Conservation (phyloP, 37 sponge, comb jelly and placozoan species). For the Diacarnus erythraeanus region DNA sequence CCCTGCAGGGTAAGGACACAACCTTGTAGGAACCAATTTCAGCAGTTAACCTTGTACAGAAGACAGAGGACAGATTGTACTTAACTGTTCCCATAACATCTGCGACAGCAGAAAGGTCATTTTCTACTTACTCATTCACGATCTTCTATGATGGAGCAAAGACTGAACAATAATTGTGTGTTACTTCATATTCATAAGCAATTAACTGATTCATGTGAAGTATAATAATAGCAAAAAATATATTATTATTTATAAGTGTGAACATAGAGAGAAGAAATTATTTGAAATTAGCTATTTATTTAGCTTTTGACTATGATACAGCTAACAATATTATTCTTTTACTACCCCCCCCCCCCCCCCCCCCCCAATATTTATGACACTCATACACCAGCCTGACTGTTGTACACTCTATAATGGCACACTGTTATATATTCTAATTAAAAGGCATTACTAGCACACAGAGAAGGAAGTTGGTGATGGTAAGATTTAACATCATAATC, state of each 20-base stretch:
- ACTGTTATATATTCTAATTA: too few relatives aligned
- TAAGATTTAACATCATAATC: background rate
- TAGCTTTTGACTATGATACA: background rate
- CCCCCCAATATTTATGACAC: too few relatives aligned
- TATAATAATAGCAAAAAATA: background rate
- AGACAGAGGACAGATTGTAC: slow-evolving; percentile 37
- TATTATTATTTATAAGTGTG: background rate
- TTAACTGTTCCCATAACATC: slow-evolving; percentile 72
- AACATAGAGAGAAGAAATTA: background rate
- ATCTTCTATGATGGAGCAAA: slow-evolving; percentile 60
- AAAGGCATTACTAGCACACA: too few relatives aligned
- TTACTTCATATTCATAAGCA: slow-evolving; percentile 62
- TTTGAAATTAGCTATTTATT: too few relatives aligned
- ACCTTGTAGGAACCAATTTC: slow-evolving; percentile 34
- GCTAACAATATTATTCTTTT: background rate
- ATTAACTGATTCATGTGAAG: slow-evolving; percentile 23
- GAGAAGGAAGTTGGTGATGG: background rate
- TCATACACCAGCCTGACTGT: too few relatives aligned
- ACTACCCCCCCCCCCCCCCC: too few relatives aligned
- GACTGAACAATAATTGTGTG: slow-evolving; percentile 64
- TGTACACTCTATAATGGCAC: too few relatives aligned
- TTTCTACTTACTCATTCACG: slow-evolving; percentile 61
- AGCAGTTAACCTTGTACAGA: slow-evolving; percentile 11
- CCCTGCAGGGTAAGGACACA: slow-evolving; percentile 42
- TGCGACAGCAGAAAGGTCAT: slow-evolving; percentile 61